Percentiles rank a stretch among this genome's conserved stretches.
Conservation (phyloP, 1,140 invertebrate species). For the Oryzaephilus surinamensis region DNA sequence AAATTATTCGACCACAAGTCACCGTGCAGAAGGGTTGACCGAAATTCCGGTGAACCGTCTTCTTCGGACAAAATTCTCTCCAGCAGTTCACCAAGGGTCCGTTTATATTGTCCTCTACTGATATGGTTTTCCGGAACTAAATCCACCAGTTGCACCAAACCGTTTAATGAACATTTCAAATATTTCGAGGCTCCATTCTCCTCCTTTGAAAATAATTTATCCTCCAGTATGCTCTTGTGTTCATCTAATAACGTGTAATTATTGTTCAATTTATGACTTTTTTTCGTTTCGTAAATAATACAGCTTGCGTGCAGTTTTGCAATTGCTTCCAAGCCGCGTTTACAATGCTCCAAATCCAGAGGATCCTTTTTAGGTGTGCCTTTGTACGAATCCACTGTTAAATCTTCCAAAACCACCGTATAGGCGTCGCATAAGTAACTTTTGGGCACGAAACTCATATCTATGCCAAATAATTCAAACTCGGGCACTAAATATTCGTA, state of each 20-base stretch:
- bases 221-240: conserved; percentile 9
- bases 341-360: conserved; percentile 17
- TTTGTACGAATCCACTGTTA: conserved; percentile 7
- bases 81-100: too few relatives aligned
- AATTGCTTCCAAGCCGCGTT: conserved; percentile 23
- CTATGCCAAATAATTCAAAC: conserved; percentile 8
- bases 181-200: conserved; percentile 6
- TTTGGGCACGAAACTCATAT: conserved; percentile 9
- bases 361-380: conserved; percentile 4
- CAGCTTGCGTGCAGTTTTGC: conserved; percentile 32
- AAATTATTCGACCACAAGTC: conserved; percentile 44
- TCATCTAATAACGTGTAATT: conserved; percentile 10
- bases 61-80: background rate
- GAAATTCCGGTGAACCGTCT: background rate
- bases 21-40: conserved; percentile 31
- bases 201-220: conserved; percentile 6
- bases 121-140: conserved; percentile 7
- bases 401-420: conserved; percentile 18
- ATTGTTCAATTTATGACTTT: conserved; percentile 10
- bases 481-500: conserved; percentile 9
- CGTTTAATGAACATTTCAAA: conserved; percentile 7
- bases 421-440: conserved; percentile 14
- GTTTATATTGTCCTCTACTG: conserved; percentile 1
- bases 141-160: conserved; percentile 10
- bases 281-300: conserved; percentile 25